Conservation (phyloP, 2,113 vertebrate species). For the Myotis lucifugus region DNA sequence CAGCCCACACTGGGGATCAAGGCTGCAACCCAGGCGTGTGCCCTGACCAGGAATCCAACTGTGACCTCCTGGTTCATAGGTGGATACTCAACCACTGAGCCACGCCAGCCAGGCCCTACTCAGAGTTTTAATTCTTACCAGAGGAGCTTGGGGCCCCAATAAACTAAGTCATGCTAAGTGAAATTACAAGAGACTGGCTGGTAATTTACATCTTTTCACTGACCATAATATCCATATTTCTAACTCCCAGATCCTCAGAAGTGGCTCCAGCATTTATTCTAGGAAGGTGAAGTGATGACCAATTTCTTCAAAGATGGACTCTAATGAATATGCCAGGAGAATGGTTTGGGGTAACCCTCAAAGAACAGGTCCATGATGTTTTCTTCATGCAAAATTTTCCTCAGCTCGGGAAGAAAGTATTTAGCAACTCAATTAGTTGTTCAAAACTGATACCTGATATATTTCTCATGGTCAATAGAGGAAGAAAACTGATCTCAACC, state of each 20-base stretch:
- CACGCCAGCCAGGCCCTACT: too few species aligned
- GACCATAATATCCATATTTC: not conserved
- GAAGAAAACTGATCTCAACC: not conserved
- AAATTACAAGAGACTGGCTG: not conserved
- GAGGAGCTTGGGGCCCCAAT: not conserved
- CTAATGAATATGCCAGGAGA: not conserved
- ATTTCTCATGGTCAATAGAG: not conserved
- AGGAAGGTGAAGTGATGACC: not conserved
- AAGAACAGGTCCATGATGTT: slow-evolving; percentile 12
- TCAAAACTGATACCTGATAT: not conserved
- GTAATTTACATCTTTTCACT: not conserved
- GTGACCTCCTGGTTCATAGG: too few species aligned
- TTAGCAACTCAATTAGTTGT: not conserved
- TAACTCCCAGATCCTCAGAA: not conserved
- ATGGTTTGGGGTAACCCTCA: slow-evolving; percentile 47
- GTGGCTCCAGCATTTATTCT: not conserved
- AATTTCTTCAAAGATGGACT: not conserved
- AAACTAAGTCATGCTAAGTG: not conserved
- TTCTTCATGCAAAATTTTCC: slow-evolving; percentile 34
- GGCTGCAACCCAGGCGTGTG: too few species aligned
- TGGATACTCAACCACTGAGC: too few species aligned
- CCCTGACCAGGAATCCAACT: too few species aligned
- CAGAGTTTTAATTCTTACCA: not conserved
- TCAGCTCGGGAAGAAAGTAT: not conserved
- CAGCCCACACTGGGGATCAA: too few species aligned